These are phyloP conservation scores for Ifrita kowaldi DNA, from an alignment of 2,113 vertebrate species.

Conservation along the genomic window DNA sequence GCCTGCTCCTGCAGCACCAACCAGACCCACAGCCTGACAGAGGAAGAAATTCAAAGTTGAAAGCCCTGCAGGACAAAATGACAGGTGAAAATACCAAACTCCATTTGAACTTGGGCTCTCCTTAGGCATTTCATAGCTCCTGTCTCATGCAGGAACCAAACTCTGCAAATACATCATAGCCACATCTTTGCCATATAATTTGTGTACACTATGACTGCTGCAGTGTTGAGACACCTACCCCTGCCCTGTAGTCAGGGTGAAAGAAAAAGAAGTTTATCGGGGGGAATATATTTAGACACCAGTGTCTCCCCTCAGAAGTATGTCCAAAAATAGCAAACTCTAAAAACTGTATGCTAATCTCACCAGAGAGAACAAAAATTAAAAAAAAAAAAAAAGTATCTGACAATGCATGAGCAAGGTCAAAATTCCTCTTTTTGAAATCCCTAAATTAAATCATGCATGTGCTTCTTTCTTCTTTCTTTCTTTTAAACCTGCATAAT, in stretches of 20 bases:
- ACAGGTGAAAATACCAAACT: neutral
- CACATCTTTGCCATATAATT: neutral
- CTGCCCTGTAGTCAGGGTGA: accelerated
- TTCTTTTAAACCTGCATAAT: neutral
- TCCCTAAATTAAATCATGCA: neutral
- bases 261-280: neutral
- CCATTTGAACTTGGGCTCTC: neutral
- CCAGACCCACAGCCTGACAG: neutral
- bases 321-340: neutral
- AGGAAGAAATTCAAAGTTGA: neutral
- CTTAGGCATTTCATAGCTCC: neutral
- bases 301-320: neutral
- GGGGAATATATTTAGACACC: neutral
- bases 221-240: neutral
- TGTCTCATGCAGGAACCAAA: neutral
- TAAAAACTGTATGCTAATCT: neutral
- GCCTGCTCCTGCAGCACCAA: neutral
- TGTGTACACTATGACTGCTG: accelerated
- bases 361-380: neutral
- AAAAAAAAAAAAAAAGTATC: neutral
- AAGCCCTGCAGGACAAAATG: neutral
- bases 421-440: neutral
- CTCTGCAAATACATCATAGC: neutral
- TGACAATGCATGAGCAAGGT: neutral
- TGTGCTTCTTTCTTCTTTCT: neutral